Evolutionary conservation across 2,888 invertebrate species (phyloP), one percentile per base, ranked within the genome.

Genomic region (Beris morrisii): DNA sequence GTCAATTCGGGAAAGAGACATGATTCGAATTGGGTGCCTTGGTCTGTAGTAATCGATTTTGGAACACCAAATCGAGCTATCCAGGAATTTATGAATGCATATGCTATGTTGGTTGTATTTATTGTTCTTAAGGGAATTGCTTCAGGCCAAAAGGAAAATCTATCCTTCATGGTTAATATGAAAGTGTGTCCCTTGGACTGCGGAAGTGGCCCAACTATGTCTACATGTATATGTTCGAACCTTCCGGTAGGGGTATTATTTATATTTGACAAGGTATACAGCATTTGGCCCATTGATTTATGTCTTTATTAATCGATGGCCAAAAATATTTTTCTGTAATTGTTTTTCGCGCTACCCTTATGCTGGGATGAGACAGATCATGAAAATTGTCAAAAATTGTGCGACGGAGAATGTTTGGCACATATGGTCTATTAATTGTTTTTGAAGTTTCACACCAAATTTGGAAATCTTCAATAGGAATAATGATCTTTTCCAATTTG

Each of bases 51-150:
- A 11, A 69, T 58, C 38, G 11, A 48, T 7, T 22, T 5, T 13
- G 69, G 68, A 28, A 61, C 66, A 9, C 67, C 69, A 54, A 68
- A 71, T 13, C 66, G 52, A 12, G 64, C 66, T 43, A 71, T 55
- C 46, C 64, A 71, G 9, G 64, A 52, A 48, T 15, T n/a, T 48
- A 48, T 4, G 48, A 48, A 48, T 4, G 15, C 2, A 48, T 48
- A 6, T 6, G 48, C 48, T 48, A 5, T n/a, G 2, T 6, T 48
- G 12, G 48, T 2, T 48, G 48, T 5, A n/a, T n/a, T 48, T 48
- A 48, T 48, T n/a, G n/a, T 12, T 15, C 12, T 48, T 12, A 48
- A 6, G 6, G 48, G 48, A 6, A n/a, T 48, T 48, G 48, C 48
- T 15, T 48, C 48, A 3, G 48, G 48, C 48, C 48, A 48, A 15